Base-by-base conservation (phyloP, 2,888 invertebrate species). In the Dexiosoma caninum region DNA sequence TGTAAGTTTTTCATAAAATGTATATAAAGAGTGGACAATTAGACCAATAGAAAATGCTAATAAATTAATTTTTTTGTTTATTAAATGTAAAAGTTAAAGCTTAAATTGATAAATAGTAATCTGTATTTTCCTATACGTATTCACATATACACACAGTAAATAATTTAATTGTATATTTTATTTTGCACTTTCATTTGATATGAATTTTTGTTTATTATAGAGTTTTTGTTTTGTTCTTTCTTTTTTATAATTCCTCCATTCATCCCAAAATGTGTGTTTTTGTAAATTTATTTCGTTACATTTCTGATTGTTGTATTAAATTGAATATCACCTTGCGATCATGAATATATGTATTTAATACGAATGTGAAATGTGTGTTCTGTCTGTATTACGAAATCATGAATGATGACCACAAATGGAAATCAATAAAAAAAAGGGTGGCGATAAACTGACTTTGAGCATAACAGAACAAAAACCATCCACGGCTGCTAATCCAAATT, bases 401-500 rank as follows among this genome's bases (percentile, higher is more conserved):
- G 21, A 37, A 37, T 57, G 35, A n/a, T 40, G 12, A 30, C 62
- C 59, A 51, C 51, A 49, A 64, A 53, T 77, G 69, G 21, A 30
- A 35, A 51, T 46, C 37, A 40, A 16, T 9, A 67, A 35, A 42
- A 59, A 67, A 69, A 87, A 94, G 94, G 94, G 94, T 84, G 94
- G 94, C 85, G 94, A 94, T 88, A 94, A 94, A 88, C 89, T 94
- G 87, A 94, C 94, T 69, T 90, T 94, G 78, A 92, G 93, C 81
- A 92, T 94, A 85, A 92, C 92, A 85, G 93, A 93, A 87, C 88
- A 90, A 85, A 91, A 90, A 86, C 89, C 90, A 85, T 83, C 89
- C 83, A 88, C 89, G 64, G 82, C 84, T 86, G 78, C 83, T 27
- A 64, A 71, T 57, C 82, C 78, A 62, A 85, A 71, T 40, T 62